Base-by-base conservation (phyloP, 2,113 vertebrate genomes). In the Albula goreensis region DNA sequence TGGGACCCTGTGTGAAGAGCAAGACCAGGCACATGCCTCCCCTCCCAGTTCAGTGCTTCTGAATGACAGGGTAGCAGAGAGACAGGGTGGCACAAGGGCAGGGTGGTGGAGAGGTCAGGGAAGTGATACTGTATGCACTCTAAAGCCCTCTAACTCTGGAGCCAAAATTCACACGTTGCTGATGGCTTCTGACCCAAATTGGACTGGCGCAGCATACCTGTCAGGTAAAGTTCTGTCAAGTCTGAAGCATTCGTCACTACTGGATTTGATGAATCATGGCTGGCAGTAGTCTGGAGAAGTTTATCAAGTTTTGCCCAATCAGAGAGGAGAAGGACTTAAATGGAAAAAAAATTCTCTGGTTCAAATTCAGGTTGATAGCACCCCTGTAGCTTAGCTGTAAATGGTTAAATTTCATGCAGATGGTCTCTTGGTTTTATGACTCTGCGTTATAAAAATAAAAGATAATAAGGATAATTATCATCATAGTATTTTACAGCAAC, bases 81-180 rank as follows among this genome's bases (percentile, higher is more conserved):
- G 88, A 19, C 1, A 49, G 90, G 91, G 91, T 90, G 93, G 92
- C 92, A 91, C 92, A 92, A 92, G 92, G 92, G 92, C 91, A 92
- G 90, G 92, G 93, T 93, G 93, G 93, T 91, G 93, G 92, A 91
- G 88, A 90, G 91, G 93, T 91, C 90, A 93, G 90, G 91, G 91
- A 7, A 31, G n/a, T 74, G 70, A 25, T 22, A 31, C n/a, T 5
- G 6, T 31, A n/a, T 22, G 70, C 70, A 0, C 70, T 74, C 63
- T 2, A 74, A 31, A 74, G 10, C 22, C n/a, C 70, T 74, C 70
- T n/a, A 31, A 25, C 22, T 74, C 70, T 74, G n/a, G 9, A 31
- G n/a, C 22, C 70, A 7, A 31, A 74, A 74, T 74, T 74, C 70
- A 74, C 70, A 31, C 70, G 22, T 74, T 2, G 70, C 70, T 74